Conservation (phyloP, 2,797 vertebrate genomes). For the Cuculus canorus region DNA sequence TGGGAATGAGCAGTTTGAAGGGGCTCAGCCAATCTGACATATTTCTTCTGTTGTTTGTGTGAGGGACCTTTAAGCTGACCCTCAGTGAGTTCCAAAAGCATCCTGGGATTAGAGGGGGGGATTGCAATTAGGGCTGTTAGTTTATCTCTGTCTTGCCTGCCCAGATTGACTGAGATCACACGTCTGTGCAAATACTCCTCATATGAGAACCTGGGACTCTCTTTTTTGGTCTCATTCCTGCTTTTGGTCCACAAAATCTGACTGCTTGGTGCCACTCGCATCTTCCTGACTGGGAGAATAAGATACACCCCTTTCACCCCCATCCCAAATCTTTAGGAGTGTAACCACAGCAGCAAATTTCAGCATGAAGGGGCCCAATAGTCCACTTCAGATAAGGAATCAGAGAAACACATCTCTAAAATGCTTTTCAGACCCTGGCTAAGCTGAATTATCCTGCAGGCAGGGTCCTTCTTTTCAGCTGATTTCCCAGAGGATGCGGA, state of each 20-base stretch:
- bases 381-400: background rate
- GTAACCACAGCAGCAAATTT: background rate
- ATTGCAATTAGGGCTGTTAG: background rate
- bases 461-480: background rate
- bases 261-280: background rate
- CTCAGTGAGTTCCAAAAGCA: background rate
- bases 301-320: too few relatives aligned
- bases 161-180: fast-evolving
- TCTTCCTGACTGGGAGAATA: background rate
- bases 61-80: background rate
- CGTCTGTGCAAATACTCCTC: background rate
- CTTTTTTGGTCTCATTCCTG: background rate
- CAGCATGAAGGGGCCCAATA: fast-evolving
- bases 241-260: background rate
- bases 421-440: background rate
- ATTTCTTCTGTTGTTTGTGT: background rate
- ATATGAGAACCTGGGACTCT: background rate
- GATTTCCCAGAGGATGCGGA: background rate
- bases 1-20: background rate
- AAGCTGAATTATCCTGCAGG: background rate
- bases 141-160: background rate
- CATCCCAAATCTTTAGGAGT: background rate
- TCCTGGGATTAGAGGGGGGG: background rate
- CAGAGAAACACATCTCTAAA: background rate
- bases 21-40: background rate